These are phyloP conservation scores for Dione vanillae DNA, from an alignment of 2,888 invertebrate species.

Conservation along the genomic window DNA sequence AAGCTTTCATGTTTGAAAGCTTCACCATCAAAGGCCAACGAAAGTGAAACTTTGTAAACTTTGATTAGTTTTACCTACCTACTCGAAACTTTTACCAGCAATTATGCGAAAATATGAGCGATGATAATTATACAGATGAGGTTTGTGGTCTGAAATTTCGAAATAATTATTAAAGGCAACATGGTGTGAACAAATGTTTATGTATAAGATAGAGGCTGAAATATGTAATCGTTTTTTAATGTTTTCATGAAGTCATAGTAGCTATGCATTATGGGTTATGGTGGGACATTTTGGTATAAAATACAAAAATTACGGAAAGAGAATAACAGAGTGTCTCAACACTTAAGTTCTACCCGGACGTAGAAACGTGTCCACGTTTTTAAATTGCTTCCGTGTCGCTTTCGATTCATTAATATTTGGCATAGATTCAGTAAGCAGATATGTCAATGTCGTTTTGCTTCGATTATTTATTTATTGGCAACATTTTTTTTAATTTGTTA, in stretches of 20 bases:
- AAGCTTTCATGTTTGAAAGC: background rate
- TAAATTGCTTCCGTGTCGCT: constrained; percentile 1
- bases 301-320: too few relatives aligned
- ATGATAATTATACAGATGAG: background rate
- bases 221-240: too few relatives aligned
- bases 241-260: too few relatives aligned
- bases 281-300: too few relatives aligned
- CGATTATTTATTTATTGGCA: constrained; percentile 4
- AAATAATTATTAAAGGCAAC: too few relatives aligned
- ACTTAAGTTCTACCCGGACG: background rate
- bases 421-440: constrained; percentile 8
- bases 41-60: constrained; percentile 10
- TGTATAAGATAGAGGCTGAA: too few relatives aligned
- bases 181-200: too few relatives aligned
- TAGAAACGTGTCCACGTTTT: background rate
- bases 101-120: background rate
- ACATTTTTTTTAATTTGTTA: background rate
- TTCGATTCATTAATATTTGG: constrained; percentile 3
- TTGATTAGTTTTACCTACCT: constrained; percentile 7
- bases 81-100: constrained; percentile 1
- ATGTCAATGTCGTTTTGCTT: constrained; percentile 1
- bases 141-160: too few relatives aligned
- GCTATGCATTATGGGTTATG: too few relatives aligned
- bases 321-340: background rate
- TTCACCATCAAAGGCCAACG: constrained; percentile 8